Evolutionary conservation across 2,797 vertebrate genomes (phyloP), one percentile per base, ranked within the genome.

Genomic region (Alauda arvensis): DNA sequence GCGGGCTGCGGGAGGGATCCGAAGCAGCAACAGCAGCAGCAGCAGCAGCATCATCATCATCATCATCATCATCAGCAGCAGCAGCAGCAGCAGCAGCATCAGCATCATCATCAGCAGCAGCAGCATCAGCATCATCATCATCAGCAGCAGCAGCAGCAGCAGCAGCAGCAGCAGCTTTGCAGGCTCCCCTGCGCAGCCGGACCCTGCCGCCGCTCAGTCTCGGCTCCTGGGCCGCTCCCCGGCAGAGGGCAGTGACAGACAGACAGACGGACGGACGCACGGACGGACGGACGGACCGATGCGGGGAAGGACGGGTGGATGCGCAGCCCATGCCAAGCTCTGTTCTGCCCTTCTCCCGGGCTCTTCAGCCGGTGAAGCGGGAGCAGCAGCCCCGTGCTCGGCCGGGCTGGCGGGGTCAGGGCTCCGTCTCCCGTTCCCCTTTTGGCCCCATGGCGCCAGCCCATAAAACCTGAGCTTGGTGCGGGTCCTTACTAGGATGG

Each of bases 211-310:
- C 67, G 5, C 55, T 12, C 3, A 3, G n/a, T 42, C 18, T 14
- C 4, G 4, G 55, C 8, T 12, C 42, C 1, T 0, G 2, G 6
- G 25, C 29, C 1, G 2, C 24, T 88, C 24, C 75, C 94, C 84
- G 63, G 88, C 90, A 95, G 92, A 91, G 91, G 93, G 92, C 93
- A 87, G 33, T 85, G 88, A 18, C 78, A 24, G 60, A 78, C 85
- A 66, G 88, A 88, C 52, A 2, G 51, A n/a, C n/a, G n/a, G n/a
- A n/a, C 9, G 0, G 83, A 75, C 3, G 2, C 37, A 60, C 52
- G 2, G 51, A n/a, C 8, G 4, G 49, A 21, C 5, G 39, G 59
- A 17, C 3, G 1, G 77, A 56, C 0, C 2, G 70, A 33, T 3
- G 59, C 55, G 26, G 17, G 57, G 74, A 33, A 14, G 55, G 69